Evolutionary conservation across 1,140 invertebrate species (phyloP).

Genomic region (Leptinotarsa undecemlineata): DNA sequence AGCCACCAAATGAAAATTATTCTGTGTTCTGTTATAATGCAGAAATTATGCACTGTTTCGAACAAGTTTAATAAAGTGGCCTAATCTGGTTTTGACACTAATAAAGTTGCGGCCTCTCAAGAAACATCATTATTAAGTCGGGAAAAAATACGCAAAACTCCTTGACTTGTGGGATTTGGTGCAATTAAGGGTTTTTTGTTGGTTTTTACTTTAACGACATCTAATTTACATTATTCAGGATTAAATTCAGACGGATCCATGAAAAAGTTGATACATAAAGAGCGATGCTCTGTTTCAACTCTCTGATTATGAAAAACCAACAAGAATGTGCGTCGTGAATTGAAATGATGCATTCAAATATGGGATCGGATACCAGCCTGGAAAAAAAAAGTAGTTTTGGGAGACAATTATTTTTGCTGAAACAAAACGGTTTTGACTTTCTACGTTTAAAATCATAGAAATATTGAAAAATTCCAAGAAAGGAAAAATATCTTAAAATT

Average conservation of each 20-base stretch:
- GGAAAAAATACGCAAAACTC: conserved; percentile 12
- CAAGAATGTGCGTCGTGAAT: too few relatives aligned
- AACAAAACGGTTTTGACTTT: neutral
- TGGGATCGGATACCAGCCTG: too few relatives aligned
- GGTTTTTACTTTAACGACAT: conserved; percentile 8
- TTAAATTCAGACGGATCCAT: neutral
- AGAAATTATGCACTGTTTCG: conserved; percentile 24
- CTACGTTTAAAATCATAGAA: too few relatives aligned
- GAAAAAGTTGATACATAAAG: neutral
- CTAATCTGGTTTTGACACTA: conserved; percentile 23
- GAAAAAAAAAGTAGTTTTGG: neutral
- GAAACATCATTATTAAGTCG: conserved; percentile 22
- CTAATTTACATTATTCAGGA: conserved; percentile 12
- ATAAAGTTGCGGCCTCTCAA: conserved; percentile 21
- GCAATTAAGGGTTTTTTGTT: conserved; percentile 16
- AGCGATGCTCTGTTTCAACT: neutral
- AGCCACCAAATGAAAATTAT: conserved; percentile 24
- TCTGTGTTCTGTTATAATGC: conserved; percentile 24
- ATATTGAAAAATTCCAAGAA: too few relatives aligned
- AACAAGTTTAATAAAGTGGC: conserved; percentile 22
- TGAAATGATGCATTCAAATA: too few relatives aligned
- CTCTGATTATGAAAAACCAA: too few relatives aligned
- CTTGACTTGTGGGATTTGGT: conserved; percentile 16
- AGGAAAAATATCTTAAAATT: too few relatives aligned
- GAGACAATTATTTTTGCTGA: neutral